Base-by-base conservation (phyloP, 2,888 invertebrate genomes). In the Stomorhina lunata region DNA sequence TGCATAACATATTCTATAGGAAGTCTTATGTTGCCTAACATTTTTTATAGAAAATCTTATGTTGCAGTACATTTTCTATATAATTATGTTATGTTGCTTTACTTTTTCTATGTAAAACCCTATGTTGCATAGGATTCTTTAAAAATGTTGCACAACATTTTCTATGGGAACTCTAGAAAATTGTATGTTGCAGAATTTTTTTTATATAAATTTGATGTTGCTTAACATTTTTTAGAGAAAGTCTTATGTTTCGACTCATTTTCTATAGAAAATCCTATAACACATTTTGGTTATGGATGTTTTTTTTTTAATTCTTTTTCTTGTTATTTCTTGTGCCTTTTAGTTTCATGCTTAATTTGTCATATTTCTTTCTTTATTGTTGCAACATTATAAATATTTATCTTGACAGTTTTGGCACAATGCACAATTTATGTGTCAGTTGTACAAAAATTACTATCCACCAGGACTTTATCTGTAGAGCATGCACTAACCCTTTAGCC, bases 401-500 rank as follows among this genome's bases (percentile, higher is more conserved):
- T n/a, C 61, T 53, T 45, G 75, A 75, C 75, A 75, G 53, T 65
- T 75, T 55, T 75, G 75, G 75, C 65, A 65, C 65, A 75, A 25
- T 40, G n/a, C 17, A 32, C 25, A 72, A 37, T 65, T 75, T 75
- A 43, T 65, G 27, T 73, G 63, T 57, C 32, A 65, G 65, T 75
- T 25, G 22, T 15, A 17, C 25, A 40, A 20, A 17, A 10, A 27
- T 9, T 45, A 12, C 43, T 50, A 7, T 48, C 45, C 20, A 73
- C 5, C 17, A 75, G 75, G 75, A 75, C 75, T 32, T 7, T 43
- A 22, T 25, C 9, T n/a, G n/a, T 12, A 4, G 1, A n/a, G 4
- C 50, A n/a, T n/a, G n/a, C n/a, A n/a, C n/a, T n/a, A n/a, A n/a
- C 75, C 65, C 65, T 32, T 15, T 20, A 43, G 73, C 57, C 12